Conservation (phyloP, 2,113 vertebrate species). For the Gavia stellata region DNA sequence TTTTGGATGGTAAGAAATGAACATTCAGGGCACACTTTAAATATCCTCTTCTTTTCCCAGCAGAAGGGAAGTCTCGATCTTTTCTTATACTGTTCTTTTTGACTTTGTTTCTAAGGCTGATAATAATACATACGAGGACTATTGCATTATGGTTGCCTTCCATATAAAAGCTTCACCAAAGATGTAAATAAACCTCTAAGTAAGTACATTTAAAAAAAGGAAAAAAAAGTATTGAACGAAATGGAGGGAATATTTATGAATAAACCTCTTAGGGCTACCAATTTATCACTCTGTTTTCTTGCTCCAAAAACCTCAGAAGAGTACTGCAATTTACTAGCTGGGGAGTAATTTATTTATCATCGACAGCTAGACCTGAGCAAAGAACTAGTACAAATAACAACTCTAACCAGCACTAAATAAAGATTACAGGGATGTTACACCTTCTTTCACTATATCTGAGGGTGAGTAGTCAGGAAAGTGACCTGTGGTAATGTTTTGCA, state of each 20-base stretch:
- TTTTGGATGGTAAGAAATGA: neutral
- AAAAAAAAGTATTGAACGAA: slow-evolving; percentile 6
- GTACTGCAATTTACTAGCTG: slow-evolving; percentile 25
- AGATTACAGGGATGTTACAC: neutral
- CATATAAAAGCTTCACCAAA: neutral
- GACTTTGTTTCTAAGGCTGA: neutral
- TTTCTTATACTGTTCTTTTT: neutral
- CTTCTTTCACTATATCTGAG: neutral
- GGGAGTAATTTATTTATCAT: slow-evolving; percentile 51
- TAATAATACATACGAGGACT: neutral
- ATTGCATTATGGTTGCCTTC: neutral
- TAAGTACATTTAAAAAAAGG: neutral
- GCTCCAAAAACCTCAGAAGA: slow-evolving; percentile 29
- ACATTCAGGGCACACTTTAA: neutral
- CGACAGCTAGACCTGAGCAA: slow-evolving; percentile 28
- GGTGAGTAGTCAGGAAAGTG: slow-evolving; percentile 4
- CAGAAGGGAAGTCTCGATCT: neutral
- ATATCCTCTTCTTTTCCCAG: neutral
- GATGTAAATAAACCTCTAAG: slow-evolving; percentile 16
- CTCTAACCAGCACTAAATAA: slow-evolving; percentile 38
- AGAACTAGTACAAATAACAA: slow-evolving; percentile 33
- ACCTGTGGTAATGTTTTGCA: slow-evolving; percentile 6
- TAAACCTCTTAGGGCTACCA: slow-evolving; percentile 28
- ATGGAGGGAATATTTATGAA: slow-evolving; percentile 50
- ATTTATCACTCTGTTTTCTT: slow-evolving; percentile 51